Evolutionary conservation across 2,113 vertebrate genomes (phyloP), one percentile per base, ranked within the genome.

Genomic region (Pollimyrus isidori): DNA sequence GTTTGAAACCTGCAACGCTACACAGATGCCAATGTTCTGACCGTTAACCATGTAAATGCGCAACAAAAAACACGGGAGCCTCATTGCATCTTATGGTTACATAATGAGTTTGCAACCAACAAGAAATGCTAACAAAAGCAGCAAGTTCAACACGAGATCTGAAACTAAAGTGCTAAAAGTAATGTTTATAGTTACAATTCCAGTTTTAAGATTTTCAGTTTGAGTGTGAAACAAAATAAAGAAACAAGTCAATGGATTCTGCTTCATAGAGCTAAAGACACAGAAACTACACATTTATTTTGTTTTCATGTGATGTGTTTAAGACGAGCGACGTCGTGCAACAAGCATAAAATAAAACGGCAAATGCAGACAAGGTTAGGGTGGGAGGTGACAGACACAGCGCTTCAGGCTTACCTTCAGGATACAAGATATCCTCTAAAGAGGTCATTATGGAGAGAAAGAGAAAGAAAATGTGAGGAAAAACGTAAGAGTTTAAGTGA

Each of bases 361-460:
- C 95, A 95, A 93, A 91, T 91, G 93, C 89, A 15, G 92, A 93
- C 90, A 89, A 7, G 45, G 5, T 65, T 56, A 17, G 62, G 42
- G 39, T 23, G 58, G 76, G 89, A 90, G 82, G 90, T 90, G 91
- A 93, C 89, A 90, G 94, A 93, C 93, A 90, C 85, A 82, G 89
- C 89, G 90, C 88, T 95, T 97, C 97, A 97, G 95, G 96, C 98
- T 99, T 99, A 99, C 98, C 98, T 99, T 99, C 95, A 98, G 97
- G 96, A 99, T 98, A 99, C 98, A 99, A 98, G 98, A 99, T 97
- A 99, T 99, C 98, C 98, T 98, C 98, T 99, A 98, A 93, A 97
- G 94, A 94, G 93, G 96, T 95, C 95, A 97, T 97, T 95, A 96
- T 95, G 96, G 95, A 97, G 96, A 97, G 96, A 97, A 95, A 97